Evolutionary conservation across 2,888 invertebrate genomes (phyloP), one percentile per base, ranked within the genome.

Genomic region (Drosophila cognata): DNA sequence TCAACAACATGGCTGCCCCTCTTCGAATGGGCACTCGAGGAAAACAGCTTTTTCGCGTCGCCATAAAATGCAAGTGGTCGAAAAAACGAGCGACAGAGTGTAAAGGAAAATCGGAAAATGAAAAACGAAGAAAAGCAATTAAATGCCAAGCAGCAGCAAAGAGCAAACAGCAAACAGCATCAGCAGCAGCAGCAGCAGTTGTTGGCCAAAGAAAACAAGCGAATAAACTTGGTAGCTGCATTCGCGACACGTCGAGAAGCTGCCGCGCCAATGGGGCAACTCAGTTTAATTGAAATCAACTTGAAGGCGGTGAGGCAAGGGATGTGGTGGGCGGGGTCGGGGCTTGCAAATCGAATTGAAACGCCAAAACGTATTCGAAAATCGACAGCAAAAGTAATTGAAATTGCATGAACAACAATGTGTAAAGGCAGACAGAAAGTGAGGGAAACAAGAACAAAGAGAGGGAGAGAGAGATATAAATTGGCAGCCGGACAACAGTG

Each of bases 371-470:
- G 89, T 84, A 89, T 88, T 82, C 90, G 90, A 88, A 86, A 88
- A 88, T 86, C 88, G 88, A 88, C 90, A 90, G 88, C 75, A 79
- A 89, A 88, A 88, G 87, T 90, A 91, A 90, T 90, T 90, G 90
- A 90, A 91, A 91, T 91, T 91, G 91, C 91, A 90, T 90, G 90
- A 90, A 84, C 89, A 85, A 84, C 91, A 90, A 88, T 88, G 84
- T 86, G 67, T 48, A 38, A 29, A 56, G 29, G n/a, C 55, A 13
- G 50, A 10, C 28, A 71, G 68, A 57, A 67, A 57, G 61, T 25
- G 25, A 25, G 46, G 25, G 46, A 16, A 46, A 8, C 8, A 25
- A 25, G 33, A 50, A 21, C 33, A 21, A 29, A 36, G 16, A 25
- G 28, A 33, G 33, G 10, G 16, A n/a, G 13, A 4, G 10, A 25